Base-by-base conservation (phyloP, 2,113 vertebrate species). In the Ptilonorhynchus violaceus region DNA sequence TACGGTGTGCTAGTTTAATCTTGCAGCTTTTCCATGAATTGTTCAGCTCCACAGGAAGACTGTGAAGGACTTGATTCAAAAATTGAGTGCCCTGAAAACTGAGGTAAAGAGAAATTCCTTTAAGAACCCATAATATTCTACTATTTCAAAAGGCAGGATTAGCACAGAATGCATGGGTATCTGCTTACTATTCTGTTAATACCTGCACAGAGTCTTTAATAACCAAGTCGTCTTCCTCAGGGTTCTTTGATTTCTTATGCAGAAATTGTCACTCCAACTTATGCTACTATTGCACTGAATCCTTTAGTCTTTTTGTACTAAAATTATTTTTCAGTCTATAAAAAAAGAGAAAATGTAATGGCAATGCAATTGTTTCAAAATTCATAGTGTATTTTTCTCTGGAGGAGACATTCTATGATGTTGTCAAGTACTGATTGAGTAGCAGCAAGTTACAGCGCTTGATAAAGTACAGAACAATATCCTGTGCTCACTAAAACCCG, bases 401-500 rank as follows among this genome's bases (percentile, higher is more conserved):
- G 33, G 35, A 67, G 25, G 47, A 79, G 70, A 11, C 8, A 1
- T 80, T 77, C 16, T 67, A 11, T 63, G 25, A 4, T 73, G 24
- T 17, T 72, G 5, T 74, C 42, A 33, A 30, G 24, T 70, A 30
- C 24, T 74, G 46, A 66, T 1, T 44, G 19, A 73, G 19, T 24
- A 25, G 50, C 13, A 80, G n/a, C 37, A 37, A 53, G 22, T 33
- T 79, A 20, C 39, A 75, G 33, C 33, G 15, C 22, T 92, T 59
- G 11, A 19, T 72, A 33, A 42, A 70, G 21, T 58, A 42, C 9
- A 70, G 31, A 42, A 15, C 11, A 50, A 7, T 85, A 42, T 37
- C 42, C 30, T 3, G 0, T 62, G 19, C 24, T 67, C 16, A 2
- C 18, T 55, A 14, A 67, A 67, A 28, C 8, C 13, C 0, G 0